These are phyloP conservation scores for Caenorhabditis japonica DNA, from an alignment of 2,888 invertebrate genomes.

Conservation along the genomic window DNA sequence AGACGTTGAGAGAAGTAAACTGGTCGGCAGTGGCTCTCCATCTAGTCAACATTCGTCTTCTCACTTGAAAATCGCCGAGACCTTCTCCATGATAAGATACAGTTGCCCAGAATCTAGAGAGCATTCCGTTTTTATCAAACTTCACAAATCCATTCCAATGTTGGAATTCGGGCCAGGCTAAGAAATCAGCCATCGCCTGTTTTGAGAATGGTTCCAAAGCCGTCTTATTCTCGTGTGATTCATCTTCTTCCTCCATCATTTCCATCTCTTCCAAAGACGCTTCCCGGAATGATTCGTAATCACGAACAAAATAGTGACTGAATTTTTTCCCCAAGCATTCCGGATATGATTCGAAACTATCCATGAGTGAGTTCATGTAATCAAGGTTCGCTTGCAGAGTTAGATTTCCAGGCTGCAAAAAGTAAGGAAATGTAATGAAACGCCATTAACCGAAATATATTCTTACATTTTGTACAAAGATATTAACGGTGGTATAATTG, in stretches of 20 bases:
- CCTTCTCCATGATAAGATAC: slow-evolving; percentile 70
- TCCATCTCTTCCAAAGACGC: slow-evolving; percentile 49
- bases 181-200: slow-evolving; percentile 64
- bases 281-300: slow-evolving; percentile 45
- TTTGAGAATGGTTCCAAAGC: slow-evolving; percentile 52
- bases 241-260: slow-evolving; percentile 43
- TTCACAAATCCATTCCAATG: slow-evolving; percentile 73
- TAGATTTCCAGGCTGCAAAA: slow-evolving; percentile 66
- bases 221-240: slow-evolving; percentile 20
- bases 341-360: slow-evolving; percentile 67
- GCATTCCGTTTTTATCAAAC: slow-evolving; percentile 61
- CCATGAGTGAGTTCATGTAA: slow-evolving; percentile 60
- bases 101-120: slow-evolving; percentile 69
- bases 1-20: slow-evolving; percentile 66
- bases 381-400: slow-evolving; percentile 55
- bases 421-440: not conserved
- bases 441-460: slow-evolving; percentile 5
- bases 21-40: slow-evolving; percentile 71
- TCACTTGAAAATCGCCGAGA: slow-evolving; percentile 60
- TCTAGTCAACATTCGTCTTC: slow-evolving; percentile 55
- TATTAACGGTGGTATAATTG: slow-evolving; percentile 70
- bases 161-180: slow-evolving; percentile 74
- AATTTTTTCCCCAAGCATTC: slow-evolving; percentile 68
- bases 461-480: slow-evolving; percentile 71
- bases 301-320: slow-evolving; percentile 72